These are phyloP conservation scores for Helicoverpa armigera DNA, from an alignment of 1,140 invertebrate species.

Conservation along the genomic window DNA sequence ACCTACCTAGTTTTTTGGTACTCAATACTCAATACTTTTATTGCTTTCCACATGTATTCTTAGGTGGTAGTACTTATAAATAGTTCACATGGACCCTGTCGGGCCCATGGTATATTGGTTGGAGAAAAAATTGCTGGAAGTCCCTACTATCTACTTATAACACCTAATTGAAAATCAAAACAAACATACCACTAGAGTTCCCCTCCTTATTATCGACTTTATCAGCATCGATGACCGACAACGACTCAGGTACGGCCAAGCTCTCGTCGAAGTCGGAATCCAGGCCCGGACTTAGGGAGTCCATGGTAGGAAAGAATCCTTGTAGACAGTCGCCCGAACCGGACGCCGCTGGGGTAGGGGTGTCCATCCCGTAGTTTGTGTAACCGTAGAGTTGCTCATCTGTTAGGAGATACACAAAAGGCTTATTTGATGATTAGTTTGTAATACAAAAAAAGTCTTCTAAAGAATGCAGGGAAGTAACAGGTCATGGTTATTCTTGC, in stretches of 20 bases:
- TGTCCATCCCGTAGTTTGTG: constrained; percentile 82
- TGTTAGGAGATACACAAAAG: constrained; percentile 50
- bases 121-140: no score
- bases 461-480: no score
- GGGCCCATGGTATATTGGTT: no score
- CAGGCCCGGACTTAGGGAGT: constrained; percentile 71
- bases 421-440: no score
- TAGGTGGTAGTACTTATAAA: no score
- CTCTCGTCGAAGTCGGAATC: constrained; percentile 85
- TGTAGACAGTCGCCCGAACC: constrained; percentile 75
- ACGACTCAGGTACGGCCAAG: constrained; percentile 81
- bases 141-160: no score
- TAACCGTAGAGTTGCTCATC: constrained; percentile 83
- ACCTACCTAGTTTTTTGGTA: no score
- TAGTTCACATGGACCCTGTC: no score
- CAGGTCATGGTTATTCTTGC: no score
- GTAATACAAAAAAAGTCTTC: no score
- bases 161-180: not conserved
- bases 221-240: constrained; percentile 78
- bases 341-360: constrained; percentile 69
- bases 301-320: constrained; percentile 73
- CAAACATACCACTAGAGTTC: constrained; percentile 64
- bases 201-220: constrained; percentile 72
- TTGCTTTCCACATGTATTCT: no score
- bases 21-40: no score